Conservation (phyloP, 2,888 invertebrate genomes). For the Lapara coniferarum region DNA sequence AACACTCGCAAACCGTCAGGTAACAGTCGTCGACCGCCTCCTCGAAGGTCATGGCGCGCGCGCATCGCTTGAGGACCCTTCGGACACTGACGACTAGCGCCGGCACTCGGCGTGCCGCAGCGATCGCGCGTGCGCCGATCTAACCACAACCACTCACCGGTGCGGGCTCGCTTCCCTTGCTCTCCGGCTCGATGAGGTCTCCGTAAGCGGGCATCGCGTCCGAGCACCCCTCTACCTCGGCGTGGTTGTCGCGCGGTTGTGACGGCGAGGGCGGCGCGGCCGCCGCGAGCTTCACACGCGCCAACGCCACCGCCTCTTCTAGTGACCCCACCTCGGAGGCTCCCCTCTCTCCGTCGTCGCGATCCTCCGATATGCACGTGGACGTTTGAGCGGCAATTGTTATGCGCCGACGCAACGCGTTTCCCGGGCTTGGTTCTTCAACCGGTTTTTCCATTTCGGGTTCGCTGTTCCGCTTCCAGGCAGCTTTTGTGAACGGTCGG, state of each 20-base stretch:
- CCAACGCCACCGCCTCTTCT: slow-evolving; percentile 81
- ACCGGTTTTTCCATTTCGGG: slow-evolving; percentile 71
- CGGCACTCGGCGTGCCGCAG: slow-evolving; percentile 28
- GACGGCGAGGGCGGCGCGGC: slow-evolving; percentile 64
- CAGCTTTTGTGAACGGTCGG: slow-evolving; percentile 80
- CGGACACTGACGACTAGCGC: slow-evolving; percentile 57
- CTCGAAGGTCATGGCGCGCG: slow-evolving; percentile 82
- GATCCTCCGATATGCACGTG: slow-evolving; percentile 79
- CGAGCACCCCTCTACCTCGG: slow-evolving; percentile 76
- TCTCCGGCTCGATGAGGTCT: slow-evolving; percentile 77
- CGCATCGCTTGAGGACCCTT: slow-evolving; percentile 71
- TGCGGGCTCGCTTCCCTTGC: slow-evolving; percentile 58
- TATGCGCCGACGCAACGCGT: slow-evolving; percentile 76
- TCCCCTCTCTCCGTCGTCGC: slow-evolving; percentile 72
- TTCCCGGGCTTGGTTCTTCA: slow-evolving; percentile 76
- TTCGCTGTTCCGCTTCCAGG: slow-evolving; percentile 74
- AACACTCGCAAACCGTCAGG: slow-evolving; percentile 81
- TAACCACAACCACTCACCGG: slow-evolving; percentile 59
- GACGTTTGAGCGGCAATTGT: slow-evolving; percentile 82
- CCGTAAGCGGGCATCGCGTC: slow-evolving; percentile 81
- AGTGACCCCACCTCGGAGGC: slow-evolving; percentile 74
- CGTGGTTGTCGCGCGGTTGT: slow-evolving; percentile 71
- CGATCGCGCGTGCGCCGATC: slow-evolving; percentile 40
- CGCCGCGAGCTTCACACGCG: slow-evolving; percentile 74
- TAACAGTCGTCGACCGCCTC: slow-evolving; percentile 77